Evolutionary conservation across 2,113 vertebrate genomes (phyloP), one percentile per base, ranked within the genome.

Genomic region (Xenopus laevis): DNA sequence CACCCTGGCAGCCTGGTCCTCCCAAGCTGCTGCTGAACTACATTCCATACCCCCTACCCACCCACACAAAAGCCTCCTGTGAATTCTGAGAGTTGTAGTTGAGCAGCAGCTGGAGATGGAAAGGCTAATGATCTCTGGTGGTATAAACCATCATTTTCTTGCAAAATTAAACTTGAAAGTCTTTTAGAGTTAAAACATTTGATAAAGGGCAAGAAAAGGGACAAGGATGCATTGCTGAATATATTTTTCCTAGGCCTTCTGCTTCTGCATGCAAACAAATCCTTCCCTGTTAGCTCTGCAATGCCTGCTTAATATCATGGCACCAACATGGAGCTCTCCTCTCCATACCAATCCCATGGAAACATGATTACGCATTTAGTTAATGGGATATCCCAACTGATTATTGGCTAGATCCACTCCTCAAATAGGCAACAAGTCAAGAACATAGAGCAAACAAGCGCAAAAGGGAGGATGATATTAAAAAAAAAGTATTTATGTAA

Each of bases 401-500:
- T 81, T 69, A 61, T 79, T 71, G 62, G 27, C 55, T 50, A 18
- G 72, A 82, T 71, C 79, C 74, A 81, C 82, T 27, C 23, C 23
- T 27, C 23, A 27, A 27, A 27, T 27, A 91, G 88, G 90, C 90
- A 92, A 94, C 92, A 92, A 91, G 90, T 50, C 10, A 91, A 89
- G 87, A 81, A 84, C 82, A 85, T 80, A 84, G 90, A 5, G 33
- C 33, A 40, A 88, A 88, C n/a, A n/a, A n/a, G 79, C 78, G 79
- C 84, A 79, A 16, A 91, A 91, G 82, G 87, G 88, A 94, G 92
- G 85, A 88, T 93, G 93, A 90, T 87, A 90, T 94, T 68, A 92
- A 88, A 27, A 91, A 95, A 92, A 93, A 96, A 95, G 94, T 98
- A 99, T 99, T 99, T 98, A 99, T 98, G 95, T 98, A 99, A 98